Conservation (phyloP, 2,888 invertebrate genomes). For the Synanthedon vespiformis region DNA sequence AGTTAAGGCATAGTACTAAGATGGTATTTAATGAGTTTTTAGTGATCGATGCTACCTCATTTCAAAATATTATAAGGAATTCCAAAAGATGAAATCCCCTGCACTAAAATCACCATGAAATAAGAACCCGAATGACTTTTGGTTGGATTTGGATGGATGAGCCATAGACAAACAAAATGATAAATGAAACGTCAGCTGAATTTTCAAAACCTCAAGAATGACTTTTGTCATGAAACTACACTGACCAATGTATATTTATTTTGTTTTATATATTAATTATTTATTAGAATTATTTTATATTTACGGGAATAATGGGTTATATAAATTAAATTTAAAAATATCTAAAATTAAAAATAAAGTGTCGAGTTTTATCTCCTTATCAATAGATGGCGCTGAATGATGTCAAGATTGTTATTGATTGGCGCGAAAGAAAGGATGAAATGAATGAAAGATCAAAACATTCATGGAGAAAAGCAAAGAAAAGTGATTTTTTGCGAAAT, state of each 20-base stretch:
- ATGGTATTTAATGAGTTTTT: conserved; percentile 29
- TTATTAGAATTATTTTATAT: too few relatives aligned
- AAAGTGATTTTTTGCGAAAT: too few relatives aligned
- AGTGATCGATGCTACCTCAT: conserved; percentile 56
- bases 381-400: background rate
- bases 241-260: too few relatives aligned
- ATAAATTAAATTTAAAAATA: too few relatives aligned
- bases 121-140: conserved; percentile 6
- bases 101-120: conserved; percentile 40
- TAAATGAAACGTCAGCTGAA: conserved; percentile 14
- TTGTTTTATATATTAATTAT: too few relatives aligned
- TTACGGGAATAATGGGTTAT: too few relatives aligned
- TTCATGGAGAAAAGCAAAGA: too few relatives aligned
- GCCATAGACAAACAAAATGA: conserved; percentile 11
- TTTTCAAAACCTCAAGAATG: too few relatives aligned
- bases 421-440: background rate
- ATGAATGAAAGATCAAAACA: too few relatives aligned
- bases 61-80: conserved; percentile 30
- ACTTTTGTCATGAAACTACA: too few relatives aligned
- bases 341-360: too few relatives aligned
- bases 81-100: conserved; percentile 25
- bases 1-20: conserved; percentile 61
- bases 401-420: background rate
- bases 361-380: too few relatives aligned
- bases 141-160: conserved; percentile 18